phyloP scores from a whole-genome alignment of 2,113 vertebrate genomes.

The Phyllostomus hastatus region DNA sequence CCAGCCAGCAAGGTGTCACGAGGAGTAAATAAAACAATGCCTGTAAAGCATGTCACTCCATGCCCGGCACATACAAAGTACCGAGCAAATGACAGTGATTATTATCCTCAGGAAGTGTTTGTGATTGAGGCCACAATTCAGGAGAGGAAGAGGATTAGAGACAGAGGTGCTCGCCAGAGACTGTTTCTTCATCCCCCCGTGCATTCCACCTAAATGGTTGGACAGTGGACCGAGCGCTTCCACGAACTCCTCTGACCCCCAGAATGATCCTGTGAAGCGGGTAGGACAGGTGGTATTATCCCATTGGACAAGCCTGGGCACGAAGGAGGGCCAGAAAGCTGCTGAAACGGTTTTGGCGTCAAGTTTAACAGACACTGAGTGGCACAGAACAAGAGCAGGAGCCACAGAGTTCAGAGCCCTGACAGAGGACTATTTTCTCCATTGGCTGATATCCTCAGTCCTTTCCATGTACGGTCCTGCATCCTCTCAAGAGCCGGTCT shows the following conservation, averaged over 20 bases:
- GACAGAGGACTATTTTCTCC: not conserved
- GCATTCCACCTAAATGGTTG: not conserved
- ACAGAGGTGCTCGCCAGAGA: not conserved
- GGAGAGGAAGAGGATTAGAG: slow-evolving; percentile 20
- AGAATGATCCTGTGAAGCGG: not conserved
- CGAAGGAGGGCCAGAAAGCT: not conserved
- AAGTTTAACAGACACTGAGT: not conserved
- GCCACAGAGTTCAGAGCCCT: not conserved
- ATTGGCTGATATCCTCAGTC: not conserved
- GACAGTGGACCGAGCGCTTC: not conserved
- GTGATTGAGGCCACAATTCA: not conserved
- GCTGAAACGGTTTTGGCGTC: not conserved
- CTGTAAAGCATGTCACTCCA: not conserved
- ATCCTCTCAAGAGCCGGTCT: not conserved
- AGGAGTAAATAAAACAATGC: not conserved
- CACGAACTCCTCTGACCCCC: not conserved
- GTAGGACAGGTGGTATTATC: not conserved
- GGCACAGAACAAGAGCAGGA: not conserved
- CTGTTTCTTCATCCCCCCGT: not conserved
- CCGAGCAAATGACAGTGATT: not conserved
- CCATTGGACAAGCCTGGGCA: not conserved
- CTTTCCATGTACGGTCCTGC: not conserved
- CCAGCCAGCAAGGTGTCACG: not conserved
- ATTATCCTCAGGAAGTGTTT: not conserved
- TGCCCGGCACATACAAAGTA: not conserved